Conservation (phyloP, 2,888 invertebrate species). For the Spodoptera exigua region DNA sequence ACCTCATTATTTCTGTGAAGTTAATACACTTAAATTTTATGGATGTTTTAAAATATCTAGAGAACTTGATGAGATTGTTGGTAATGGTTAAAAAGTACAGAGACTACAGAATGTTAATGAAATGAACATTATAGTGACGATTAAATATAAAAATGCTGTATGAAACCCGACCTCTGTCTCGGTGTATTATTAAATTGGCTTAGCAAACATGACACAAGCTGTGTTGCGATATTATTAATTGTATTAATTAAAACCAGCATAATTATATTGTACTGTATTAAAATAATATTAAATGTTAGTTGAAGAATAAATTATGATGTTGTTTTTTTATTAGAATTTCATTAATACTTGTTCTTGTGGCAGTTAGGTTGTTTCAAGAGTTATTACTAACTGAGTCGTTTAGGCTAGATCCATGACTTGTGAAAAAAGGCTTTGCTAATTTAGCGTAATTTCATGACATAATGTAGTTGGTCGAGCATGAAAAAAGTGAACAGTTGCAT, state of each 20-base stretch:
- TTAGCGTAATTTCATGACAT: too few relatives aligned
- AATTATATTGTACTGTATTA: slow-evolving; percentile 7
- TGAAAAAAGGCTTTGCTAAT: background rate
- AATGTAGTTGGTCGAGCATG: too few relatives aligned
- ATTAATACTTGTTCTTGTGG: background rate
- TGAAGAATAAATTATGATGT: slow-evolving; percentile 9
- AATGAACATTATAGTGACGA: slow-evolving; percentile 24
- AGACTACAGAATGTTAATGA: slow-evolving; percentile 36
- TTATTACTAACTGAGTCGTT: too few relatives aligned
- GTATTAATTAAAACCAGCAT: slow-evolving; percentile 28
- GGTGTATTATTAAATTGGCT: slow-evolving; percentile 38
- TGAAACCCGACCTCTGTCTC: slow-evolving; percentile 29
- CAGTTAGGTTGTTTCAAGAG: too few relatives aligned
- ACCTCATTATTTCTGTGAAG: slow-evolving; percentile 33
- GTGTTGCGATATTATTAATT: slow-evolving; percentile 33
- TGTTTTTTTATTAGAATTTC: background rate
- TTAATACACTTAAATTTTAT: slow-evolving; percentile 51
- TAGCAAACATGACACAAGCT: slow-evolving; percentile 24
- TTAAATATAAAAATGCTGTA: slow-evolving; percentile 31
- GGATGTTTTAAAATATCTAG: slow-evolving; percentile 43
- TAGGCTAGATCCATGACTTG: too few relatives aligned
- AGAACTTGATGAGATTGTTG: slow-evolving; percentile 30
- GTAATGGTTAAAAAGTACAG: slow-evolving; percentile 24
- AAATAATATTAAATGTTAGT: slow-evolving; percentile 16
- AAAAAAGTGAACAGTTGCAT: too few relatives aligned